Evolutionary conservation across 2,113 vertebrate genomes (phyloP), one percentile per base, ranked within the genome.

Genomic region (Montifringilla adamsi): DNA sequence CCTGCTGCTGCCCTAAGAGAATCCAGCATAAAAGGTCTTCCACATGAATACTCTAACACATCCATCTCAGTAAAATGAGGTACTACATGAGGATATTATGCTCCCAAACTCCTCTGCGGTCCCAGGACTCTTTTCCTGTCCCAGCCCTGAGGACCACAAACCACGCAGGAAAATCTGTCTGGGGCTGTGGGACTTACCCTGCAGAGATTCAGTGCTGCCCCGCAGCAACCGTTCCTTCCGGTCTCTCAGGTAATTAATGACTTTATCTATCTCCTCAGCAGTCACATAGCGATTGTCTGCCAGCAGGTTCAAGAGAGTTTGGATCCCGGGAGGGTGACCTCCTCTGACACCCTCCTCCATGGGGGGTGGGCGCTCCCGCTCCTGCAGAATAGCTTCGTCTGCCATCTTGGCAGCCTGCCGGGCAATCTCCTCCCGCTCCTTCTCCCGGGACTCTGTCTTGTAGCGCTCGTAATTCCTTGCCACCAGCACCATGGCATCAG

Each of bases 351-450:
- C 97, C 80, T 98, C 98, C 33, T 98, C 98, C 49, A 70, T 7
- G 6, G 94, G 63, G 44, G 97, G 87, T 16, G 97, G 98, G 64
- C 98, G 96, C 94, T 99, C 99, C 11, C 98, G 92, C 80, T 99
- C 99, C 92, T 99, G 98, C 46, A 99, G 97, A 31, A 99, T 83
- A 35, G 99, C 98, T 7, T 99, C 99, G 9, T 99, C 99, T 1
- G 99, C 99, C 99, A 99, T 99, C 98, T 99, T 99, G 88, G 99
- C 99, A 2, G 99, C 99, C 96, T 99, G 99, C 87, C 98, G 97
- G 87, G 98, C 99, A 2, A 99, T 99, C 78, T 99, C 99, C 53
- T 99, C 99, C 0, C 99, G 98, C 77, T 99, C 99, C 84, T 99
- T 99, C 90, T 99, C 98, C 30, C 99, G 99, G 44, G 98, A 98